phyloP scores from a whole-genome alignment of 2,113 vertebrate species.

The Ranitomeya variabilis region DNA sequence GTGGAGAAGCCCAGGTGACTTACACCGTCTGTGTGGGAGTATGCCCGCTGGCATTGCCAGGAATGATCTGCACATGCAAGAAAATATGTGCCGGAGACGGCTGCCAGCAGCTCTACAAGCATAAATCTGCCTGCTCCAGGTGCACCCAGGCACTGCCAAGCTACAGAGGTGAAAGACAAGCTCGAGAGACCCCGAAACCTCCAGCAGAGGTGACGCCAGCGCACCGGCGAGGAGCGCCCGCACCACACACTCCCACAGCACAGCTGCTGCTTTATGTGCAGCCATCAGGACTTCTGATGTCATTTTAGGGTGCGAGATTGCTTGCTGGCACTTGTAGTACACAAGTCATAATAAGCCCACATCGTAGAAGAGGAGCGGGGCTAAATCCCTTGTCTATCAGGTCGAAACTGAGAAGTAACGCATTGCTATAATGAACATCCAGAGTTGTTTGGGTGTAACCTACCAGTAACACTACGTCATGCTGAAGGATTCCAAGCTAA shows the following conservation, averaged over 20 bases:
- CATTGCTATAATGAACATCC: not conserved
- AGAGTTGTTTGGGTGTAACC: conserved; percentile 41
- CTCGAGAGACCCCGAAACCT: conserved; percentile 4
- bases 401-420: not conserved
- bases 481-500: conserved; percentile 21
- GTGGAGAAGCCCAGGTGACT: not conserved
- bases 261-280: not conserved
- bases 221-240: not conserved
- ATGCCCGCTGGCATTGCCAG: not conserved
- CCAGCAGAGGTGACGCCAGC: not conserved
- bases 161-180: conserved; percentile 1
- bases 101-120: conserved; percentile 2
- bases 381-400: not conserved
- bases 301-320: not conserved
- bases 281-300: not conserved
- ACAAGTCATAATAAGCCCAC: not conserved
- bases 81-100: conserved; percentile 9
- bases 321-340: not conserved
- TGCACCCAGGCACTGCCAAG: not conserved
- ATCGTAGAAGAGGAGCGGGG: not conserved
- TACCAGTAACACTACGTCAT: not conserved
- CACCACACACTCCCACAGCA: not conserved
- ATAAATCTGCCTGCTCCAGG: conserved; percentile 35
- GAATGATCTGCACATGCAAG: conserved; percentile 2
- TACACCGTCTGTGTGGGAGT: not conserved